Percentiles rank a stretch among this genome's conserved stretches.
Conservation (phyloP, 1,140 invertebrate genomes). For the Campodea augens region DNA sequence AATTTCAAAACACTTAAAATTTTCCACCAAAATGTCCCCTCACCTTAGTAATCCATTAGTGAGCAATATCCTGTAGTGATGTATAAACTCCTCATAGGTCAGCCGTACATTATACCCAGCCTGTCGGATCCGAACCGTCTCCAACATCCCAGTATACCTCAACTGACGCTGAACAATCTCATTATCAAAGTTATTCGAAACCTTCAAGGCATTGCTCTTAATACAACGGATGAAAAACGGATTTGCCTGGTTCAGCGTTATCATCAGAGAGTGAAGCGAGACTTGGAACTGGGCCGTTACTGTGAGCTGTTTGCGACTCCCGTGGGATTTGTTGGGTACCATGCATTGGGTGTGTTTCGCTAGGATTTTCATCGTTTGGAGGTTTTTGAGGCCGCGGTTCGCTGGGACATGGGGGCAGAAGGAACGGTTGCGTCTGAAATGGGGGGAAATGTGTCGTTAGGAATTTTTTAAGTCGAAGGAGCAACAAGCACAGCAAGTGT, state of each 20-base stretch:
- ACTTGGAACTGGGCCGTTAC: slow-evolving; percentile 88
- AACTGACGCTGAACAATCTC: slow-evolving; percentile 77
- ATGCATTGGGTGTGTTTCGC: slow-evolving; percentile 42
- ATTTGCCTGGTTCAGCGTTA: slow-evolving; percentile 82
- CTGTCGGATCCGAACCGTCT: slow-evolving; percentile 84
- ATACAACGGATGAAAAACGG: slow-evolving; percentile 95
- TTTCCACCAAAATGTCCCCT: slow-evolving; percentile 14
- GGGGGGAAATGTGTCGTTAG: too few relatives aligned
- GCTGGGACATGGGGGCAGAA: slow-evolving; percentile 57
- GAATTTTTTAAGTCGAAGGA: too few relatives aligned
- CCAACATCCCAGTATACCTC: slow-evolving; percentile 87
- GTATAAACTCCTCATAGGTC: slow-evolving; percentile 85
- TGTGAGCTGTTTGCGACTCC: slow-evolving; percentile 66
- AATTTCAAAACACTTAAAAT: slow-evolving; percentile 9
- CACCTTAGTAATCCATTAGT: slow-evolving; percentile 58
- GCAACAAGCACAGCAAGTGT: too few relatives aligned
- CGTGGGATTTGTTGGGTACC: slow-evolving; percentile 34
- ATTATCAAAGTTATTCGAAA: slow-evolving; percentile 79
- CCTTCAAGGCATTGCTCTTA: slow-evolving; percentile 83
- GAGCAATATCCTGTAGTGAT: slow-evolving; percentile 73
- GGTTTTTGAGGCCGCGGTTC: slow-evolving; percentile 65
- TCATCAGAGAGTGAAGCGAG: slow-evolving; percentile 76
- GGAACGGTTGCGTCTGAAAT: slow-evolving; percentile 74
- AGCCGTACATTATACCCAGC: slow-evolving; percentile 87
- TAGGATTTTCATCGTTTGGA: slow-evolving; percentile 74